phyloP scores from a whole-genome alignment of 2,113 vertebrate genomes.

The Sturnus vulgaris region DNA sequence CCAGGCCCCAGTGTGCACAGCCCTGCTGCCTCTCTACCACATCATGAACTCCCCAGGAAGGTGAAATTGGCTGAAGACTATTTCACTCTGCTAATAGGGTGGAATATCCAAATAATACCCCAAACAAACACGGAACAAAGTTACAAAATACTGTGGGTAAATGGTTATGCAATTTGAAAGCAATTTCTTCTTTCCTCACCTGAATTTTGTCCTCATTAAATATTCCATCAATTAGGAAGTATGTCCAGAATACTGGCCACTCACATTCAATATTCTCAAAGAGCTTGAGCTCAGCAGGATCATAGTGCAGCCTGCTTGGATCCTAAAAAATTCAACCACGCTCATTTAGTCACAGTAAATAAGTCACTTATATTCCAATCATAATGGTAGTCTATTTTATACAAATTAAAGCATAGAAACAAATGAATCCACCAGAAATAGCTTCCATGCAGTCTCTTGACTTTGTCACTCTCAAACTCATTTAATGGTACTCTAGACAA shows the following conservation, averaged over 20 bases:
- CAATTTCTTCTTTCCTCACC: slow-evolving; percentile 71
- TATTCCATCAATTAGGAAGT: slow-evolving; percentile 92
- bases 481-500: neutral
- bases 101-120: neutral
- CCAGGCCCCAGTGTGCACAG: neutral
- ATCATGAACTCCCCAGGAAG: neutral
- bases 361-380: neutral
- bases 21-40: neutral
- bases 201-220: slow-evolving; percentile 88
- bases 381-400: neutral
- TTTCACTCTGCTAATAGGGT: neutral
- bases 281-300: slow-evolving; percentile 95
- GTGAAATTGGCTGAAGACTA: neutral
- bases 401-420: neutral
- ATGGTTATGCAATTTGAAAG: neutral
- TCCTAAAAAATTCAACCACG: slow-evolving; percentile 77
- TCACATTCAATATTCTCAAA: slow-evolving; percentile 99
- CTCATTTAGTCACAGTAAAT: neutral
- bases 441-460: neutral
- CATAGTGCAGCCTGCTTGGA: slow-evolving; percentile 91
- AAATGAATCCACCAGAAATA: neutral
- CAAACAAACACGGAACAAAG: neutral
- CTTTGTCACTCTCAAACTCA: neutral
- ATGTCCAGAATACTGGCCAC: slow-evolving; percentile 98
- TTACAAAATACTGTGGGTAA: neutral